Evolutionary conservation across 2,113 vertebrate species (phyloP).

Genomic region (Danionella cerebrum): DNA sequence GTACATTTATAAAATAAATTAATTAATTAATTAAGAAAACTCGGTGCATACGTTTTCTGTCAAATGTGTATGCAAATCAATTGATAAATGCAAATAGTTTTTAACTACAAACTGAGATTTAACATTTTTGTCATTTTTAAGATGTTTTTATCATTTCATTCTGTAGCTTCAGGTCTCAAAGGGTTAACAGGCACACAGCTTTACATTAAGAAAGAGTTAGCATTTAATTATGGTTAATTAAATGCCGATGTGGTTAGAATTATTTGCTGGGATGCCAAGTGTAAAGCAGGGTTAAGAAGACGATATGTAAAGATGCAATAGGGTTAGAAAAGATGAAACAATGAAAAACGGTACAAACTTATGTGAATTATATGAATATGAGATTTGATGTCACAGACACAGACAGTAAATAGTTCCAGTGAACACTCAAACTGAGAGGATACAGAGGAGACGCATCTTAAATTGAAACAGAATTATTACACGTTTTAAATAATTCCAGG

Average conservation of each 20-base stretch:
- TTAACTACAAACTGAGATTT: too few relatives aligned
- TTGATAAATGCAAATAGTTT: too few relatives aligned
- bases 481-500: too few relatives aligned
- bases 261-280: neutral
- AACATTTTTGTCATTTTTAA: too few relatives aligned
- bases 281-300: neutral
- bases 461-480: neutral
- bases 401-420: neutral
- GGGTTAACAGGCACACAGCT: neutral
- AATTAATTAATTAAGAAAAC: too few relatives aligned
- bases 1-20: too few relatives aligned
- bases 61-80: too few relatives aligned
- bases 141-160: too few relatives aligned
- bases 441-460: constrained; percentile 5
- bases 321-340: neutral
- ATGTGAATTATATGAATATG: neutral
- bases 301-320: neutral
- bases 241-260: neutral
- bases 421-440: constrained; percentile 4
- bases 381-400: neutral
- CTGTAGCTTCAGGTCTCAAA: too few relatives aligned
- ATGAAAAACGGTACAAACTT: neutral
- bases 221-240: neutral
- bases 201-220: neutral
- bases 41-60: too few relatives aligned